Percentiles rank a stretch among this genome's conserved stretches.
Evolutionary conservation across 2,797 vertebrate genomes (phyloP).

Genomic region (Botia kubotai): DNA sequence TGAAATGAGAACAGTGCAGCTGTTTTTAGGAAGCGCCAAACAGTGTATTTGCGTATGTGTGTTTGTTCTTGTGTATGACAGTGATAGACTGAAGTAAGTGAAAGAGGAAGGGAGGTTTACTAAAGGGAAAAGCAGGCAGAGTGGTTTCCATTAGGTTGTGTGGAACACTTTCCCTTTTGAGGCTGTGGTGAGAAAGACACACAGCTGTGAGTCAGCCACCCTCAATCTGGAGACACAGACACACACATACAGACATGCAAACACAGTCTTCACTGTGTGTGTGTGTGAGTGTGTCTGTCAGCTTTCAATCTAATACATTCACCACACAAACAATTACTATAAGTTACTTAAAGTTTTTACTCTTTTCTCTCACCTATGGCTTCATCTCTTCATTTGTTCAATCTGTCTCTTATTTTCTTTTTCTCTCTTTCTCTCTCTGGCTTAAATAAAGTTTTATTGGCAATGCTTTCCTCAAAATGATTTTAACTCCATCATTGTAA

Average conservation of each 20-base stretch:
- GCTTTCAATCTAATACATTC: slow-evolving; percentile 26
- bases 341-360: background rate
- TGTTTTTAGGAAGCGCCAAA: slow-evolving; percentile 49
- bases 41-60: slow-evolving; percentile 20
- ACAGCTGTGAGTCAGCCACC: slow-evolving; percentile 49
- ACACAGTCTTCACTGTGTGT: slow-evolving; percentile 11
- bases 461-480: background rate
- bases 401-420: background rate
- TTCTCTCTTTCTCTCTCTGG: background rate
- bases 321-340: slow-evolving; percentile 17
- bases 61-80: slow-evolving; percentile 36
- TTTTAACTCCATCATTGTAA: background rate
- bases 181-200: slow-evolving; percentile 56
- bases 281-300: background rate
- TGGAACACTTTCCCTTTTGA: slow-evolving; percentile 62
- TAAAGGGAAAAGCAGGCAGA: slow-evolving; percentile 47
- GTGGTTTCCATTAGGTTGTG: slow-evolving; percentile 59
- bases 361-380: background rate
- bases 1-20: slow-evolving; percentile 45
- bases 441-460: background rate
- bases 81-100: slow-evolving; percentile 24
- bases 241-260: background rate
- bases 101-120: slow-evolving; percentile 30
- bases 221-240: slow-evolving; percentile 28
- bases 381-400: background rate